Percentiles rank a stretch among this genome's conserved stretches.
These are phyloP conservation scores for Suillia variegata DNA, from an alignment of 2,888 invertebrate species.

Conservation along the genomic window DNA sequence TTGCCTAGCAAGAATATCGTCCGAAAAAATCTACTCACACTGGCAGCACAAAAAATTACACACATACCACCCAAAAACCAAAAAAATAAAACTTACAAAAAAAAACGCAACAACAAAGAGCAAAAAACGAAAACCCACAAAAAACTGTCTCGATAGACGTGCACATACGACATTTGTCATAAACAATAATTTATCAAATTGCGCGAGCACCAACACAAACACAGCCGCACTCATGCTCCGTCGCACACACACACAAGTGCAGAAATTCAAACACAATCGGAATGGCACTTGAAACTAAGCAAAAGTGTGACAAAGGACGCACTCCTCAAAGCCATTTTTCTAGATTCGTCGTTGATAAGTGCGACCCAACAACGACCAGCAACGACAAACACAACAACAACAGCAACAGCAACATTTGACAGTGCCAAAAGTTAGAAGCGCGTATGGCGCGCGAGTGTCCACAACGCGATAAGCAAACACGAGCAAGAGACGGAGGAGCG, in stretches of 20 bases:
- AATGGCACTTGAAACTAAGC: background rate
- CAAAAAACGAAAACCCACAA: too few relatives aligned
- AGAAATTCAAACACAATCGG: background rate
- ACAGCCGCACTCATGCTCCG: background rate
- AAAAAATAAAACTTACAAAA: background rate
- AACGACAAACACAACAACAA: too few relatives aligned
- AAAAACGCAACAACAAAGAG: too few relatives aligned
- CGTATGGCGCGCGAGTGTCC: background rate
- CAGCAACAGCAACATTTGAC: too few relatives aligned
- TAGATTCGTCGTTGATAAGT: background rate
- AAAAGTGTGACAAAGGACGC: background rate
- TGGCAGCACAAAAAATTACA: too few relatives aligned
- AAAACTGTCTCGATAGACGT: too few relatives aligned
- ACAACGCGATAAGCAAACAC: background rate
- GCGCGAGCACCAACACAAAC: background rate
- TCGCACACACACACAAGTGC: background rate
- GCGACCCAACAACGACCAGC: background rate
- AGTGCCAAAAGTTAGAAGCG: background rate
- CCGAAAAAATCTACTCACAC: too few relatives aligned
- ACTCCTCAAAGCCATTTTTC: background rate
- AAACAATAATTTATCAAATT: constrained; percentile 23
- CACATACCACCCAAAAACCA: background rate
- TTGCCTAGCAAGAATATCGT: background rate
- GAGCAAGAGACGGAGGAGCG: background rate
- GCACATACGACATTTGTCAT: constrained; percentile 24